Evolutionary conservation across 2,113 vertebrate species (phyloP).

Genomic region (Podiceps cristatus): DNA sequence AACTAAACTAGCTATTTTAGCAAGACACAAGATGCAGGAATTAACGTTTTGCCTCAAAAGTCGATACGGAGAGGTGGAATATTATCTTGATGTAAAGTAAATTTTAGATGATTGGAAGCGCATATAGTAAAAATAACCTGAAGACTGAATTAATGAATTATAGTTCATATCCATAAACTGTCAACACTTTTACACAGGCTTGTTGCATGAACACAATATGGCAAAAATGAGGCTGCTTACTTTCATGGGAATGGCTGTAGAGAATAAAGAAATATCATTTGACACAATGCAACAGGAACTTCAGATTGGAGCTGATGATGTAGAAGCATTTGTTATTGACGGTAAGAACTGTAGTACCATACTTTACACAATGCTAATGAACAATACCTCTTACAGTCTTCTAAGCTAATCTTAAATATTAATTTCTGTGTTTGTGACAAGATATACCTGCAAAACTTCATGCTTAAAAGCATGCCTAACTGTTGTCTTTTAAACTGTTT

Average conservation of each 20-base stretch:
- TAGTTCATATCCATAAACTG: background rate
- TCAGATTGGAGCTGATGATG: slow-evolving; percentile 92
- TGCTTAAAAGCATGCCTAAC: background rate
- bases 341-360: slow-evolving; percentile 75
- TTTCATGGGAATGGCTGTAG: slow-evolving; percentile 99
- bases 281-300: slow-evolving; percentile 97
- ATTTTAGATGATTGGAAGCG: background rate
- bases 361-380: background rate
- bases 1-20: background rate
- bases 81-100: background rate
- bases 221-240: slow-evolving; percentile 98
- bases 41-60: background rate
- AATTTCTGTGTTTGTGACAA: background rate
- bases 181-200: slow-evolving; percentile 72
- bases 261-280: slow-evolving; percentile 96
- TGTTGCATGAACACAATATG: slow-evolving; percentile 96
- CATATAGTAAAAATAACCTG: background rate
- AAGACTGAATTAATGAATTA: background rate
- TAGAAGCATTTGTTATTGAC: slow-evolving; percentile 98
- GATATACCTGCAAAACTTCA: background rate
- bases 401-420: background rate
- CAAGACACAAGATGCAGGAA: background rate
- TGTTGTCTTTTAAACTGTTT: background rate
- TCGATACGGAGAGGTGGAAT: background rate
- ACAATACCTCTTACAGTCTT: background rate